Conservation (phyloP, 2,113 vertebrate species). For the Crocuta crocuta region DNA sequence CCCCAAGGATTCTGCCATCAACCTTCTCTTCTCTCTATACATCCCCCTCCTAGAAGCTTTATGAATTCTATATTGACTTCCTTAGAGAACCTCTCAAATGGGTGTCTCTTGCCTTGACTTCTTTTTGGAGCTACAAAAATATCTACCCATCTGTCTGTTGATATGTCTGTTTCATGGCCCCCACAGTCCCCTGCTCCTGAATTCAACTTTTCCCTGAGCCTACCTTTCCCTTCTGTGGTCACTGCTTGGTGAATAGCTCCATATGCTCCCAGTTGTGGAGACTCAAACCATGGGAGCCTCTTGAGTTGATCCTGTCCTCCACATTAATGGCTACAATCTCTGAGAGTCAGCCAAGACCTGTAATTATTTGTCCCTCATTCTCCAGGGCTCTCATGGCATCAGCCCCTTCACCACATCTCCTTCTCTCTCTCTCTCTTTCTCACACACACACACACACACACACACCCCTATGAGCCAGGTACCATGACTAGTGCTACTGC, state of each 20-base stretch:
- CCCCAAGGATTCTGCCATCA: not conserved
- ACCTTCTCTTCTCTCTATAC: not conserved
- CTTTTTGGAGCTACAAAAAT: conserved; percentile 28
- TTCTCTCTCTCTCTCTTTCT: not conserved
- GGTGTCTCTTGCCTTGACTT: not conserved
- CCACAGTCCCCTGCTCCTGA: not conserved
- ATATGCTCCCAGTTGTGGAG: not conserved
- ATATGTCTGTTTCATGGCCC: not conserved
- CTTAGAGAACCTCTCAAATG: not conserved
- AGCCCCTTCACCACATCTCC: not conserved
- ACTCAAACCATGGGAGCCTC: not conserved
- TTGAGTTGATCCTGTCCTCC: not conserved
- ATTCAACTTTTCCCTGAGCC: not conserved
- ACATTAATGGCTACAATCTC: not conserved
- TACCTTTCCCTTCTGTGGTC: not conserved
- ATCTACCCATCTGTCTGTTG: not conserved
- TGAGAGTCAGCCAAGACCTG: conserved; percentile 27
- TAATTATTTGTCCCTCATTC: conserved; percentile 1
- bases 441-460: not conserved
- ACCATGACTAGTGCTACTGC: not conserved
- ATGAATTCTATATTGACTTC: not conserved
- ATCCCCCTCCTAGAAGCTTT: not conserved
- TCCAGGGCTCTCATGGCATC: not conserved
- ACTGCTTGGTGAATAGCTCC: not conserved
- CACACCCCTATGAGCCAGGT: not conserved